phyloP scores from a whole-genome alignment of 2,797 vertebrate species.

The Lutjanus argentimaculatus region DNA sequence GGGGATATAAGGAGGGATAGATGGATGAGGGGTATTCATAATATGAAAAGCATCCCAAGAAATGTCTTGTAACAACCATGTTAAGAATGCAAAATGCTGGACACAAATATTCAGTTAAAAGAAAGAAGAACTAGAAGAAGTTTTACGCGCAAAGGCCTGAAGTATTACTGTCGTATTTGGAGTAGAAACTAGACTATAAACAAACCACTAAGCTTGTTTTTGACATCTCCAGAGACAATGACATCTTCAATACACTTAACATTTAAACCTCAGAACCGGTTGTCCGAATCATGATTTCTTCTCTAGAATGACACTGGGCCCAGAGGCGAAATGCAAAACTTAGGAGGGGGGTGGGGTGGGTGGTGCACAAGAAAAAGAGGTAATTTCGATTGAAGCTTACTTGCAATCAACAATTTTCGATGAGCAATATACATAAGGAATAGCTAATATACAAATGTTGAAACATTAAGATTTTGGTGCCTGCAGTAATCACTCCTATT shows the following conservation, averaged over 20 bases:
- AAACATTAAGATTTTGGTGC: constrained; percentile 8
- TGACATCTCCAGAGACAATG: background rate
- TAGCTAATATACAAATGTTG: constrained; percentile 75
- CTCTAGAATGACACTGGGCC: background rate
- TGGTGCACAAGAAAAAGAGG: background rate
- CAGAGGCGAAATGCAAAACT: constrained; percentile 11
- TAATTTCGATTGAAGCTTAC: constrained; percentile 66
- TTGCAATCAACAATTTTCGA: constrained; percentile 79
- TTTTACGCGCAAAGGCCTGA: too few relatives aligned
- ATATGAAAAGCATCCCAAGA: too few relatives aligned
- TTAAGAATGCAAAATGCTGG: too few relatives aligned
- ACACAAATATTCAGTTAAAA: too few relatives aligned
- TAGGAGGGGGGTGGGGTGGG: background rate
- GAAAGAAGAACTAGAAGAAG: too few relatives aligned
- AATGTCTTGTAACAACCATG: too few relatives aligned
- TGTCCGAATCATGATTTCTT: background rate
- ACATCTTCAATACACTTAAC: too few relatives aligned
- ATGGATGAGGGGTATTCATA: too few relatives aligned
- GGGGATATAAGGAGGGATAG: too few relatives aligned
- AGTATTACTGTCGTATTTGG: background rate
- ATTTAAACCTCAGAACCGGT: background rate
- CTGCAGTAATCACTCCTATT: background rate
- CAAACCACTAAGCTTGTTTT: background rate
- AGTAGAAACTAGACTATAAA: background rate
- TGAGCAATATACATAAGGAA: constrained; percentile 77